Evolutionary conservation across 2,113 vertebrate species (phyloP).

Genomic region (Naja naja): DNA sequence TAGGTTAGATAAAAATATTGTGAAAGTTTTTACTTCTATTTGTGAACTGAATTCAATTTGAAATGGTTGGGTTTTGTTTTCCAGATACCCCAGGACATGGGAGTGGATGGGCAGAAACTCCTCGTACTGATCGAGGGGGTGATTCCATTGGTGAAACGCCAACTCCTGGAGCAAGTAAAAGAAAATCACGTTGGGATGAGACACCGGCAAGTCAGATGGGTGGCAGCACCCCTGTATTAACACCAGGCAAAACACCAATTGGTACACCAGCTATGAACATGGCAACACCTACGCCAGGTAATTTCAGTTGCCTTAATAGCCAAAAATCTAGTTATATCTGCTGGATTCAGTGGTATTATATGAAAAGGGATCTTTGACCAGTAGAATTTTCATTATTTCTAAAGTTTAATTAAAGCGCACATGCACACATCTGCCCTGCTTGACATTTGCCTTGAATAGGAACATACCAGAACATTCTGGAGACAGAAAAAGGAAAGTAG

Average conservation of each 20-base stretch:
- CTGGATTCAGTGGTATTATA: not conserved
- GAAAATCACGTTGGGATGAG: constrained; percentile 97
- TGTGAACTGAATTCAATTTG: not conserved
- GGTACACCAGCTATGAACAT: constrained; percentile 99
- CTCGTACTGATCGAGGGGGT: constrained; percentile 93
- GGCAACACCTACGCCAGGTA: constrained; percentile 96
- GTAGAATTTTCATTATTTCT: not conserved
- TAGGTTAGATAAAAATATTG: not conserved
- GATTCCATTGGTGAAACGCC: constrained; percentile 97
- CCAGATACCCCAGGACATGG: constrained; percentile 95
- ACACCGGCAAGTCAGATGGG: constrained; percentile 98
- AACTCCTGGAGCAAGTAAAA: constrained; percentile 95
- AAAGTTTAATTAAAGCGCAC: not conserved
- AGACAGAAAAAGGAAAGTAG: not conserved
- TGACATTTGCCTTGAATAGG: not conserved
- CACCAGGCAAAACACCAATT: constrained; percentile 95
- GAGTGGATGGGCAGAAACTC: constrained; percentile 96
- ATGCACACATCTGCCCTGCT: not conserved
- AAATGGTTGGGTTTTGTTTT: not conserved
- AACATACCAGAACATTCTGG: not conserved
- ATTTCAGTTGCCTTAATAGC: not conserved
- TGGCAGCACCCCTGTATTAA: constrained; percentile 92
- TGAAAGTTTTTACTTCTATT: not conserved
- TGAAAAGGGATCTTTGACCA: not conserved
- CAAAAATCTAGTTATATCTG: not conserved